Base-by-base conservation (phyloP, 2,797 vertebrate genomes). In the Clarias laeviceps region DNA sequence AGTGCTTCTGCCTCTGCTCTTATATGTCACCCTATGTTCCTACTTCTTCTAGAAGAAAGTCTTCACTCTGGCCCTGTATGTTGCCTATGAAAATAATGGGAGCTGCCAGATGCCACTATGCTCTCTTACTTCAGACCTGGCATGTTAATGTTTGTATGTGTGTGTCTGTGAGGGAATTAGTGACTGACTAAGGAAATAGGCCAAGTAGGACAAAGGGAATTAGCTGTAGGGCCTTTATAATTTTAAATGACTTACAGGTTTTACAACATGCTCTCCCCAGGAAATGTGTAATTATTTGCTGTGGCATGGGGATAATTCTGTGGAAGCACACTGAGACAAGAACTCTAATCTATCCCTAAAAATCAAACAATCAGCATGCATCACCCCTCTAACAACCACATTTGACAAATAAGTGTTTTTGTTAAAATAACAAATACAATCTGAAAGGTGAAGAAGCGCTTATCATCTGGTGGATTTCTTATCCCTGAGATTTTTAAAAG, bases 51-150 rank as follows among this genome's bases (percentile, higher is more conserved):
- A n/a, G n/a, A n/a, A n/a, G n/a, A n/a, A n/a, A n/a, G n/a, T n/a
- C n/a, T n/a, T n/a, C n/a, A n/a, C 91, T 93, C 93, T 88, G 87
- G 88, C 88, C 88, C 91, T 82, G 87, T 79, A 56, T 91, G 91
- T 82, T 66, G 74, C 87, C 77, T 91, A 90, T 90, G 90, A 90
- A 90, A 92, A 93, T 92, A 73, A 73, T 50, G 24, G 70, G 37
- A 27, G 81, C 68, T 85, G 89, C 90, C 89, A 88, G 90, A 90
- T 89, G 89, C 86, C 87, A 82, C 88, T 50, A 40, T 27, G 12
- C 14, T 50, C 4, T 73, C 40, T 73, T 24, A 50, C 70, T 73
- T 73, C 24, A 50, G 88, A 91, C 90, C 88, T 92, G 91, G 86
- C 90, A 83, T 88, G 88, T 24, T 11, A 37, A 34, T 61, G 24